phyloP scores from a whole-genome alignment of 2,113 vertebrate genomes.

The Petromus typicus region DNA sequence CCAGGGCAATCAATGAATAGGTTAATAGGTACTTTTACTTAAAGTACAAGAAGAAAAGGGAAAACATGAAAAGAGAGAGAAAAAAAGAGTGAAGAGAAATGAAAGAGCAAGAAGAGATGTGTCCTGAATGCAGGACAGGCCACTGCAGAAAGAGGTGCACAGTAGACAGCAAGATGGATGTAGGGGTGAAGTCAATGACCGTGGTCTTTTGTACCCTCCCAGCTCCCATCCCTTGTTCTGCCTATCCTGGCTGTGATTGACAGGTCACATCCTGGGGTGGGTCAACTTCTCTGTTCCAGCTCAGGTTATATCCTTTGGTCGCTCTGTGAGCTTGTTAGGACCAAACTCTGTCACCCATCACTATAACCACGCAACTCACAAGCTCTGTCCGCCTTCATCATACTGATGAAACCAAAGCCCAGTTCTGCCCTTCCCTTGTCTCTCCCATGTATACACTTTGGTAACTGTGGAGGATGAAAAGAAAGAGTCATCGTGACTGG shows the following conservation, averaged over 20 bases:
- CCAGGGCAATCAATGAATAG: background rate
- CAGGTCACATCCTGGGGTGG: background rate
- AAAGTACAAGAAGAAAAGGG: background rate
- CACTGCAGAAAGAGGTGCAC: background rate
- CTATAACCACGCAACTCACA: too few relatives aligned
- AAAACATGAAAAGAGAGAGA: background rate
- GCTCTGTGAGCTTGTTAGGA: background rate
- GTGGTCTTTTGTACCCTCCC: background rate
- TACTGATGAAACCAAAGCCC: background rate
- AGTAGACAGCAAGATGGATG: background rate
- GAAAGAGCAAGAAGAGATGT: background rate
- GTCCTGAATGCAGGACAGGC: background rate
- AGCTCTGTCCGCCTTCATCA: background rate
- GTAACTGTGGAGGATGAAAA: accelerated
- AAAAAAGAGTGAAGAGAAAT: too few relatives aligned
- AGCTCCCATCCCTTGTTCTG: background rate
- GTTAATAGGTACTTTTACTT: background rate
- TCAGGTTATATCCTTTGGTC: background rate
- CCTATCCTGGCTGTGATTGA: background rate
- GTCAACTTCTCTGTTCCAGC: background rate
- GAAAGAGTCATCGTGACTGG: accelerated
- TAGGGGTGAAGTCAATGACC: background rate
- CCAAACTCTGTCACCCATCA: background rate
- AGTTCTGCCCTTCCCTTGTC: background rate
- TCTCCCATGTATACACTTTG: accelerated